Evolutionary conservation across 2,888 invertebrate genomes (phyloP).

Genomic region (Anagyrus pseudococci): DNA sequence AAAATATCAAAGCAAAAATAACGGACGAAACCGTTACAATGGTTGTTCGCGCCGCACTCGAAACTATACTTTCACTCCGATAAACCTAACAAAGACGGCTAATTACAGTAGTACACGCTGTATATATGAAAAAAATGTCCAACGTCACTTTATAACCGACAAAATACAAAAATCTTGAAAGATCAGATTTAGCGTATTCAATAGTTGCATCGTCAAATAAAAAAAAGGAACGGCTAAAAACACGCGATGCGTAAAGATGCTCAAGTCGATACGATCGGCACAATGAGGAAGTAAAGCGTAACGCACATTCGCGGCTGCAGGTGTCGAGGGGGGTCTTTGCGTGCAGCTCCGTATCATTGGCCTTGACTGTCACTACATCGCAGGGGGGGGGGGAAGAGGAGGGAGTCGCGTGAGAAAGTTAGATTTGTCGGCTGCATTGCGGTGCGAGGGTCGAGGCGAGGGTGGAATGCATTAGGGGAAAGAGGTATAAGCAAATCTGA

Average conservation of each 20-base stretch:
- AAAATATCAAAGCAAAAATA: too few relatives aligned
- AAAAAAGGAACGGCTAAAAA: slow-evolving; percentile 5
- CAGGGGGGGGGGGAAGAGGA: not conserved
- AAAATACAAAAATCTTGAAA: too few relatives aligned
- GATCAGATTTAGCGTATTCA: slow-evolving; percentile 14
- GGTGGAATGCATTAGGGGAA: not conserved
- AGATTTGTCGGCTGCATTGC: too few relatives aligned
- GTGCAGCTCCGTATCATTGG: slow-evolving; percentile 17
- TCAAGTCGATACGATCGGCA: slow-evolving; percentile 8
- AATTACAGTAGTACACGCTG: too few relatives aligned
- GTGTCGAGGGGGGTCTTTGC: slow-evolving; percentile 4
- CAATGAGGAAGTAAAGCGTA: slow-evolving; percentile 20
- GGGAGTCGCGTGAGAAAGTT: slow-evolving; percentile 19
- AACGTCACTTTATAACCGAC: too few relatives aligned
- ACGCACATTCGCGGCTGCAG: slow-evolving; percentile 11
- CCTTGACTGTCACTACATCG: not conserved
- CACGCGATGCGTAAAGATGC: slow-evolving; percentile 23
- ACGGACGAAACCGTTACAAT: too few relatives aligned
- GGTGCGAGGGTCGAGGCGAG: not conserved
- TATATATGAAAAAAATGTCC: too few relatives aligned
- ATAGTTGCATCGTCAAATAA: not conserved
- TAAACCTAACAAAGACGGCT: too few relatives aligned
- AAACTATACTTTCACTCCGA: too few relatives aligned
- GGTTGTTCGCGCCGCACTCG: too few relatives aligned
- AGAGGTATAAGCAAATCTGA: not conserved